Percentiles rank a stretch among this genome's conserved stretches.
Conservation (phyloP, 2,113 vertebrate genomes). For the Gnathonemus longibarbis region DNA sequence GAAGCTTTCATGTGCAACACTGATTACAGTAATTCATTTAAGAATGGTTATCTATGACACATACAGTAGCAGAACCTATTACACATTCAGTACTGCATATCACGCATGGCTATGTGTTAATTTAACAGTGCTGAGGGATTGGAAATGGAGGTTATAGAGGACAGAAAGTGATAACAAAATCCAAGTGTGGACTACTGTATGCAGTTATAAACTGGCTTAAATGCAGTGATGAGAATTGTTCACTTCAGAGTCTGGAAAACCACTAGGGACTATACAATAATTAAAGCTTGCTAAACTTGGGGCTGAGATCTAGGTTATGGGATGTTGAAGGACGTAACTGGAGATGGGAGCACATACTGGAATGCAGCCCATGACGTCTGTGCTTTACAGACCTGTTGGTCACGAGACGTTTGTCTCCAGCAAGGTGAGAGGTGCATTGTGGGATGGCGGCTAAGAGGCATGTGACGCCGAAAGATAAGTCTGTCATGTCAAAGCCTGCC, state of each 20-base stretch:
- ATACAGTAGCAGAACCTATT: not conserved
- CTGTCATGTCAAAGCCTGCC: not conserved
- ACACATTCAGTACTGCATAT: not conserved
- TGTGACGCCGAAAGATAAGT: not conserved
- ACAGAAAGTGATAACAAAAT: not conserved
- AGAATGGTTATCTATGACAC: not conserved
- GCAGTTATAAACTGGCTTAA: not conserved
- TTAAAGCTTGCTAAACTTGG: not conserved
- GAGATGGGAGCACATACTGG: not conserved
- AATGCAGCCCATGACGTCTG: not conserved
- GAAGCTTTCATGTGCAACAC: constrained; percentile 3
- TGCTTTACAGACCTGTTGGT: not conserved
- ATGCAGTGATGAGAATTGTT: not conserved
- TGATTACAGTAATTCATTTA: constrained; percentile 3
- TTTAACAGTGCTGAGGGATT: not conserved
- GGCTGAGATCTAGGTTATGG: not conserved
- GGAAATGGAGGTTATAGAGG: not conserved
- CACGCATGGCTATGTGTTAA: not conserved
- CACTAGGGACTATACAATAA: not conserved
- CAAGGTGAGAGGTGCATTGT: not conserved
- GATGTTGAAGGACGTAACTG: not conserved
- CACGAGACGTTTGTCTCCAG: not conserved
- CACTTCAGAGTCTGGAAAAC: not conserved
- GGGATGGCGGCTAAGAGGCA: not conserved
- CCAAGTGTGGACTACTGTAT: not conserved